Base-by-base conservation (phyloP, 2,113 vertebrate genomes). In the Grallaria varia region DNA sequence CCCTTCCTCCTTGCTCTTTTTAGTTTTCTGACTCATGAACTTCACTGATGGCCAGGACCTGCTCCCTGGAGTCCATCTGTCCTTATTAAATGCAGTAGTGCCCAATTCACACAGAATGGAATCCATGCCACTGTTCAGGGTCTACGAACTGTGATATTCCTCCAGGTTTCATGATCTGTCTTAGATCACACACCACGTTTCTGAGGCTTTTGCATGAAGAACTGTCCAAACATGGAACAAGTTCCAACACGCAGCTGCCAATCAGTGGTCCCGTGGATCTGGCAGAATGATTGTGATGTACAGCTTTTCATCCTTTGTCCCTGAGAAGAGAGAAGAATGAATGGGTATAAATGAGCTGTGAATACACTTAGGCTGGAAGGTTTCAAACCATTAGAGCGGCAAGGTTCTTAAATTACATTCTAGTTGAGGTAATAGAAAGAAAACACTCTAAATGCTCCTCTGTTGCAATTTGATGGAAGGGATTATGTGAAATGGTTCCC, bases 1-100 rank as follows among this genome's bases (percentile, higher is more conserved):
- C 8, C 8, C 3, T 4, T 14, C 9, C n/a, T 9, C 4, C 8
- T 1, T n/a, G 14, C 8, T 3, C 35, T 8, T 55, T 56, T 47
- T 22, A 59, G 20, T 75, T 72, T 84, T 81, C 39, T 75, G 24
- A 25, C 15, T 73, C 31, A 33, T 37, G 20, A 31, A 42, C 28
- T 77, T 75, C 25, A 35, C 21, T 67, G 1, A 0, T 23, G 5
- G 20, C 84, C 42, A 44, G 47, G 23, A 84, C 31, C 37, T 91
- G 44, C 13, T 30, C 23, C 37, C 17, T 6, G 3, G 11, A 30
- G 15, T 60, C 33, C 4, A 4, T 50, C 27, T 44, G 21, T 50
- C 23, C 50, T 77, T 53, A 33, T 22, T 40, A 39, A 64, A 53
- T 22, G 27, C n/a, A 30, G 16, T 22, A 78, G 19, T 24, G n/a